Percentiles rank a stretch among this genome's conserved stretches.
phyloP scores from a whole-genome alignment of 1,140 invertebrate genomes.

The Condylostylus longicornis region DNA sequence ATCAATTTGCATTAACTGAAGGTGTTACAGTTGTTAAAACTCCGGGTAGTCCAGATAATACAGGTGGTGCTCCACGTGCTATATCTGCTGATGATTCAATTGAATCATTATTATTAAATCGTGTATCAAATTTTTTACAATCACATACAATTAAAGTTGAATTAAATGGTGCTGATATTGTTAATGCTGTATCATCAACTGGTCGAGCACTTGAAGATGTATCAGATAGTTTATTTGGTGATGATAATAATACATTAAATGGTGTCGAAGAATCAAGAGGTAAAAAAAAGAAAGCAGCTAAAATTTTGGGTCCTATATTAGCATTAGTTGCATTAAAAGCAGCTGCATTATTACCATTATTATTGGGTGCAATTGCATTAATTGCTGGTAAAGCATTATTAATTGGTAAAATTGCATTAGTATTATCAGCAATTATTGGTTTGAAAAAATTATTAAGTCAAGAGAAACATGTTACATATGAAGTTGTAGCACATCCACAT shows the following conservation, averaged over 20 bases:
- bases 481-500: conserved; percentile 68
- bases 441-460: conserved; percentile 60
- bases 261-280: conserved; percentile 49
- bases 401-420: conserved; percentile 67
- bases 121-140: conserved; percentile 55
- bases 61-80: conserved; percentile 55
- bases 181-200: conserved; percentile 58
- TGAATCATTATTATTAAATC: conserved; percentile 47
- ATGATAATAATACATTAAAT: conserved; percentile 33
- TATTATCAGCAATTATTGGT: conserved; percentile 64
- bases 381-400: conserved; percentile 71
- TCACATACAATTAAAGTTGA: conserved; percentile 69
- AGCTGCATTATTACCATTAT: conserved; percentile 56
- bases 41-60: conserved; percentile 34
- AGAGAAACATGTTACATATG: conserved; percentile 70
- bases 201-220: conserved; percentile 59
- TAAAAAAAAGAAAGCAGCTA: conserved; percentile 67
- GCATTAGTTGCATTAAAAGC: conserved; percentile 59
- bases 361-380: conserved; percentile 61
- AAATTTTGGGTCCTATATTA: conserved; percentile 59
- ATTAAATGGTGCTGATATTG: conserved; percentile 65
- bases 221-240: conserved; percentile 44
- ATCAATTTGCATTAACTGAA: conserved; percentile 58
- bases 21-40: conserved; percentile 68
- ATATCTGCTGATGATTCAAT: conserved; percentile 45